These are phyloP conservation scores for Drosophila stalkeri DNA, from an alignment of 2,888 invertebrate genomes.

Conservation along the genomic window DNA sequence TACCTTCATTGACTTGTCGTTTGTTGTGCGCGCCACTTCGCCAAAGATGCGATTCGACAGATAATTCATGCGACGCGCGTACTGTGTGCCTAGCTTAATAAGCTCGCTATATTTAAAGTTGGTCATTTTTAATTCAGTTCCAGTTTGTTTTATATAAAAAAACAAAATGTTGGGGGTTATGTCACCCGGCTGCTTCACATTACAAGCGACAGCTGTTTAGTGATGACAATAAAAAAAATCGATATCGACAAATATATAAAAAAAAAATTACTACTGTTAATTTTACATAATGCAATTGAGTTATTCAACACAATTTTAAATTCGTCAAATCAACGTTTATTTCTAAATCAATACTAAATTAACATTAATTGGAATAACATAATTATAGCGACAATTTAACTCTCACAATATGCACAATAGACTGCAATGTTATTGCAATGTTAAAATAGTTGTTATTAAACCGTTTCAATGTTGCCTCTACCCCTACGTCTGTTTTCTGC, in stretches of 20 bases:
- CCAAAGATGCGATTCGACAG: conserved; percentile 95
- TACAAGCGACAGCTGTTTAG: conserved; percentile 50
- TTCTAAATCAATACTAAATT: conserved; percentile 43
- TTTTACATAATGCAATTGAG: neutral
- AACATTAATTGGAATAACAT: conserved; percentile 61
- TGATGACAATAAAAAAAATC: conserved; percentile 24
- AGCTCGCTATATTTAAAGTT: conserved; percentile 88
- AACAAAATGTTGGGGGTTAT: conserved; percentile 55
- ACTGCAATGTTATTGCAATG: conserved; percentile 38
- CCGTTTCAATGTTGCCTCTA: conserved; percentile 86
- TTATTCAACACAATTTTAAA: conserved; percentile 15
- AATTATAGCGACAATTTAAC: conserved; percentile 50
- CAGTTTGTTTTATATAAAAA: neutral
- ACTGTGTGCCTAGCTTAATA: conserved; percentile 90
- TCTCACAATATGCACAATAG: conserved; percentile 35
- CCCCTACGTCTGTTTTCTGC: conserved; percentile 82
- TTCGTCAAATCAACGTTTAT: conserved; percentile 61
- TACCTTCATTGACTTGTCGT: conserved; percentile 90
- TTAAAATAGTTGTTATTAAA: conserved; percentile 77
- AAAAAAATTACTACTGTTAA: neutral
- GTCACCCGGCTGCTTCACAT: conserved; percentile 43
- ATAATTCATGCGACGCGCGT: conserved; percentile 93
- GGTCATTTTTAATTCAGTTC: conserved; percentile 85
- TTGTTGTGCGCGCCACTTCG: conserved; percentile 92
- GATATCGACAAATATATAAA: conserved; percentile 7